A percentile compares a stretch with the other conserved stretches of the same genome.
Conservation (phyloP, 2,888 invertebrate genomes). For the Caenorhabditis drosophilae region DNA sequence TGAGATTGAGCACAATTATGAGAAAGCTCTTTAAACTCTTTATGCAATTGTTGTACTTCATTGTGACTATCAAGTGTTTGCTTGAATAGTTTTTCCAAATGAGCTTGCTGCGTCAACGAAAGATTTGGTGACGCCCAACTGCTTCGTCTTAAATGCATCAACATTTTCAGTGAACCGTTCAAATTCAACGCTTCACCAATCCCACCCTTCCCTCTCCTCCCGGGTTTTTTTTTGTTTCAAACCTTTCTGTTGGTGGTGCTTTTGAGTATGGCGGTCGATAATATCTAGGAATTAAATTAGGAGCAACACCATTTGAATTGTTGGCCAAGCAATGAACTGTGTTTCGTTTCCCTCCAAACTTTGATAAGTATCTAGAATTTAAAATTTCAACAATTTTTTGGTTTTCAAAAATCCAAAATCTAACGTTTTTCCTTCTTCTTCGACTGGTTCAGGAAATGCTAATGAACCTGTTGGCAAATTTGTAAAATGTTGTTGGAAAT, state of each 20-base stretch:
- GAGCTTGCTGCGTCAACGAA: constrained; percentile 56
- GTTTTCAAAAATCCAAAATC: not conserved
- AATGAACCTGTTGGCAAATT: constrained; percentile 20
- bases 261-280: constrained; percentile 55
- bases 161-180: too few species aligned
- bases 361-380: constrained; percentile 50
- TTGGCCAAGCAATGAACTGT: constrained; percentile 54
- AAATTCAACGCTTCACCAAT: too few species aligned
- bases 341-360: constrained; percentile 63
- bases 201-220: too few species aligned
- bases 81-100: constrained; percentile 63
- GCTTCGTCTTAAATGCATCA: constrained; percentile 47
- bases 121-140: constrained; percentile 65
- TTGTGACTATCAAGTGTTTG: constrained; percentile 43
- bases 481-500: constrained; percentile 32
- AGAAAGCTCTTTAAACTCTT: constrained; percentile 62
- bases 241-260: constrained; percentile 41
- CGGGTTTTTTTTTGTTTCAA: not conserved
- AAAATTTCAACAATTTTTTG: not conserved
- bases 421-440: constrained; percentile 52
- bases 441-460: constrained; percentile 34
- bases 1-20: constrained; percentile 27
- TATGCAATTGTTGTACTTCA: constrained; percentile 55
- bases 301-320: constrained; percentile 28
- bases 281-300: constrained; percentile 46